These are phyloP conservation scores for Callocephalon fimbriatum DNA, from an alignment of 2,113 vertebrate species.

Conservation along the genomic window DNA sequence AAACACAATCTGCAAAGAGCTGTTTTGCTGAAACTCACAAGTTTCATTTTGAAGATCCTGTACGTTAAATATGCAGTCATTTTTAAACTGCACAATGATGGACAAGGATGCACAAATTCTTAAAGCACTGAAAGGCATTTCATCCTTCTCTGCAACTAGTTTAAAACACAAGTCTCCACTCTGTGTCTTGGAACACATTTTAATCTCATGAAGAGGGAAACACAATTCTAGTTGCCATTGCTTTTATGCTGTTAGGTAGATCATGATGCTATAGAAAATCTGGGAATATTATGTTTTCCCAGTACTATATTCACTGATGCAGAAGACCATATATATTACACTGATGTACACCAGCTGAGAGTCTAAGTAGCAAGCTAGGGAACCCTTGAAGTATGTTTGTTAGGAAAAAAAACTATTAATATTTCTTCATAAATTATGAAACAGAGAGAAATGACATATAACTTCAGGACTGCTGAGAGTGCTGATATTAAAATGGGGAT, in stretches of 20 bases:
- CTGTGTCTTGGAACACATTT: background rate
- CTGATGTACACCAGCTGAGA: background rate
- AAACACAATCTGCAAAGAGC: background rate
- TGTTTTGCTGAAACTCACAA: background rate
- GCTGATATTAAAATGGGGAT: background rate
- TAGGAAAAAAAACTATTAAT: accelerated
- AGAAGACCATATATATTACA: background rate
- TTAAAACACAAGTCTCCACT: background rate
- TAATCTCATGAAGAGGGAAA: background rate
- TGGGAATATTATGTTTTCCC: background rate
- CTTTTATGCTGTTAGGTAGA: background rate
- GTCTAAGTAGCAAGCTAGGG: background rate
- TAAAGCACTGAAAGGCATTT: background rate
- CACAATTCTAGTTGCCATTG: background rate
- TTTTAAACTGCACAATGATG: background rate
- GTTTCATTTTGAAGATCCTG: background rate
- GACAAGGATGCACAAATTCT: background rate
- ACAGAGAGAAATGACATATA: background rate
- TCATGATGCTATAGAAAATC: background rate
- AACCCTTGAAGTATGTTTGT: background rate
- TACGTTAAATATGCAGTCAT: background rate
- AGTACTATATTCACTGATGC: background rate
- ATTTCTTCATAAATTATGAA: background rate
- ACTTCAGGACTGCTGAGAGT: background rate
- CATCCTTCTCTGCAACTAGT: background rate